phyloP scores from a whole-genome alignment of 2,797 vertebrate species.

The Enteromius paludinosus region DNA sequence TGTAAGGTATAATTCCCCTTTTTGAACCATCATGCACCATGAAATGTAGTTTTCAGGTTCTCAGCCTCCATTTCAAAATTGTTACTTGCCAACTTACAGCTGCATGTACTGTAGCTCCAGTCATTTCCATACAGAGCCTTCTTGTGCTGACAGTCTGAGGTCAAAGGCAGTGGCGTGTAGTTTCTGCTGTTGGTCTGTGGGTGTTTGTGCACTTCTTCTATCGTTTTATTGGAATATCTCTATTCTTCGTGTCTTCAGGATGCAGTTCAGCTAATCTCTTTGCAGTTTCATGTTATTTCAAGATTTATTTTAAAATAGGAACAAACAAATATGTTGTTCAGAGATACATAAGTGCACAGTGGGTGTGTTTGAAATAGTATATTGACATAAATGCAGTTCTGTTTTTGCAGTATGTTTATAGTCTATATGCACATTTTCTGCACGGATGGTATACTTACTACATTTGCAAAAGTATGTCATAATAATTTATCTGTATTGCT shows the following conservation, averaged over 20 bases:
- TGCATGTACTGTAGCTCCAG: background rate
- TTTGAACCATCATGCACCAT: slow-evolving; percentile 7
- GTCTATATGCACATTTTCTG: background rate
- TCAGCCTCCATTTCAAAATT: background rate
- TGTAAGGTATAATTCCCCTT: background rate
- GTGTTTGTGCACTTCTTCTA: slow-evolving; percentile 32
- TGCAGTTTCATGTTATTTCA: background rate
- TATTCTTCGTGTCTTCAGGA: background rate
- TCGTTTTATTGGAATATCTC: background rate
- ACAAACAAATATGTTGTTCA: slow-evolving; percentile 1
- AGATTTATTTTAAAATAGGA: background rate
- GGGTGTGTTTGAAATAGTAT: slow-evolving; percentile 5
- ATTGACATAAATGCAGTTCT: background rate
- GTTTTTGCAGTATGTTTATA: background rate
- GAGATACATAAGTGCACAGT: background rate
- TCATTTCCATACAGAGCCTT: background rate
- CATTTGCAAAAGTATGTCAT: background rate
- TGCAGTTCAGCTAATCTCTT: background rate
- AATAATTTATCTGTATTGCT: background rate
- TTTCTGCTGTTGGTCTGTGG: slow-evolving; percentile 16
- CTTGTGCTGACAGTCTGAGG: background rate
- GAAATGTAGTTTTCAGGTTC: background rate
- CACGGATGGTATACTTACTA: background rate
- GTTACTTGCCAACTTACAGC: background rate
- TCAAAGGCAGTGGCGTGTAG: background rate